These are phyloP conservation scores for Heterocephalus glaber DNA, from an alignment of 2,113 vertebrate species.

Conservation along the genomic window DNA sequence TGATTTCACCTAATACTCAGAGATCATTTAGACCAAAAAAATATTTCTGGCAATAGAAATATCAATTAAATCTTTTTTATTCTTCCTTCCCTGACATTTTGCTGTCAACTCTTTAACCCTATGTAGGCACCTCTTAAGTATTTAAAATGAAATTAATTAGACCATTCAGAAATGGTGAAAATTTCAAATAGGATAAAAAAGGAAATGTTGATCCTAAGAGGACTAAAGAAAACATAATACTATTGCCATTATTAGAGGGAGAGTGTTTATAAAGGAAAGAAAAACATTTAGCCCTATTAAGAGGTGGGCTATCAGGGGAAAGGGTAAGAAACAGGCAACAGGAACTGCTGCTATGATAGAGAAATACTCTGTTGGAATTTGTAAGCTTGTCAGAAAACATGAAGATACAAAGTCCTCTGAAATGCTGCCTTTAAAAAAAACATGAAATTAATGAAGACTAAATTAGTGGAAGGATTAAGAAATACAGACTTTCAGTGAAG, in stretches of 20 bases:
- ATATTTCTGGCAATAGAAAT: background rate
- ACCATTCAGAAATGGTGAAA: background rate
- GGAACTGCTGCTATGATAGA: background rate
- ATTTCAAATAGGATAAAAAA: background rate
- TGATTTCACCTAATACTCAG: background rate
- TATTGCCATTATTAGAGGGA: background rate
- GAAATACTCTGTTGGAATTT: background rate
- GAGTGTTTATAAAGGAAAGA: background rate
- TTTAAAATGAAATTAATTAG: background rate
- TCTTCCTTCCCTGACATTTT: background rate
- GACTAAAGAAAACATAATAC: background rate
- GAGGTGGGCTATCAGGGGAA: background rate
- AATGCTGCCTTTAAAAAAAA: background rate
- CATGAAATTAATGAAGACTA: background rate
- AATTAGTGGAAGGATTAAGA: slow-evolving; percentile 3
- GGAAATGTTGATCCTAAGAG: background rate
- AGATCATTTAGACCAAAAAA: background rate
- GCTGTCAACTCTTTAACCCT: background rate
- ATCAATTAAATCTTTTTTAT: background rate
- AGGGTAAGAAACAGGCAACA: background rate
- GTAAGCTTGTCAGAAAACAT: background rate
- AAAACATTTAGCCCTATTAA: background rate
- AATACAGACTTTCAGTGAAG: background rate
- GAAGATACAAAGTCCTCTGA: background rate
- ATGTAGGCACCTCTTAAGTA: background rate